Percentiles rank a stretch among this genome's conserved stretches.
Evolutionary conservation across 2,888 invertebrate genomes (phyloP).

Genomic region (Caradrina clavipalpis): DNA sequence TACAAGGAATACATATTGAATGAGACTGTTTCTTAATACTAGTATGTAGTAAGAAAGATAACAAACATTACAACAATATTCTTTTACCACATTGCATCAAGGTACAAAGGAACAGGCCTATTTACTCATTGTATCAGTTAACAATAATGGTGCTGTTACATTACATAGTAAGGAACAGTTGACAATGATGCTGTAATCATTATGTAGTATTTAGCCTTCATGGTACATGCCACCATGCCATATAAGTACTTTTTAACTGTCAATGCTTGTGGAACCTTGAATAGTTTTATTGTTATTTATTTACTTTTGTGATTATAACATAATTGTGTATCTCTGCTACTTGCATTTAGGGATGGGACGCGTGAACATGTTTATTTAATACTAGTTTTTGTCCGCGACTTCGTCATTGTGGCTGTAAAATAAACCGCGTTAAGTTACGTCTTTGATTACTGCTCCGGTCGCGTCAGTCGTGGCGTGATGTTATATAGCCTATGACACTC

Average conservation of each 20-base stretch:
- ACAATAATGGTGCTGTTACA: neutral
- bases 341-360: no score
- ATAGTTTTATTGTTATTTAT: slow-evolving; percentile 23
- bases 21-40: no score
- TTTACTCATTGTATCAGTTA: neutral
- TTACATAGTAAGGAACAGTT: slow-evolving; percentile 13
- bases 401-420: no score
- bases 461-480: no score
- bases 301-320: neutral
- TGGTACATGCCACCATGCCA: slow-evolving; percentile 39
- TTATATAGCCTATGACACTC: no score
- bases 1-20: no score
- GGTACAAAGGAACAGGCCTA: neutral
- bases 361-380: no score
- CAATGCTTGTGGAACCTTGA: slow-evolving; percentile 32
- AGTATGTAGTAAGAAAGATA: no score
- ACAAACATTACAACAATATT: neutral
- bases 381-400: no score
- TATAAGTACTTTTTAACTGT: slow-evolving; percentile 22
- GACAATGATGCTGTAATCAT: slow-evolving; percentile 6
- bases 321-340: no score
- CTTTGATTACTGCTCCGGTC: no score
- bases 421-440: no score
- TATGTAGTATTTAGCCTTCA: slow-evolving; percentile 29
- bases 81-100: neutral